Percentiles rank a stretch among this genome's conserved stretches.
phyloP scores from a whole-genome alignment of 1,140 invertebrate genomes.

The Tetranychus urticae region DNA sequence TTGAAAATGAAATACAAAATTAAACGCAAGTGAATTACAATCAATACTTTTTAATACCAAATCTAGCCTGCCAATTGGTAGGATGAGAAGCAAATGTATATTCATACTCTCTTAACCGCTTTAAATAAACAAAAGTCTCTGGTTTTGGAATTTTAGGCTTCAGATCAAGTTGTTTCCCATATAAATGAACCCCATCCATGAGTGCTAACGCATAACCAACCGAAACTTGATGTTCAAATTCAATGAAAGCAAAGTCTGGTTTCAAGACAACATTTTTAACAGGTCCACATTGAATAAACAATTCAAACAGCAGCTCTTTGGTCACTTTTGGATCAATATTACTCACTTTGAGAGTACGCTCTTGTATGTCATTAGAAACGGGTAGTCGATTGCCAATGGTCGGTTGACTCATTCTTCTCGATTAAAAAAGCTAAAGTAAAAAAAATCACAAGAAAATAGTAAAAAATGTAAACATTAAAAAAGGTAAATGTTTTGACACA shows the following conservation, averaged over 20 bases:
- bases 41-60: not conserved
- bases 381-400: not conserved
- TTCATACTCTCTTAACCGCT: not conserved
- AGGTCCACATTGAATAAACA: constrained; percentile 3
- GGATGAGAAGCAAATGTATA: not conserved
- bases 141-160: not conserved
- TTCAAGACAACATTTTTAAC: constrained; percentile 4
- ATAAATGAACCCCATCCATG: constrained; percentile 2
- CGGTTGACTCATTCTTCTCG: too few relatives aligned
- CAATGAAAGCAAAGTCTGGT: constrained; percentile 3
- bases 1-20: too few relatives aligned
- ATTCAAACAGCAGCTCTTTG: not conserved
- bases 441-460: too few relatives aligned
- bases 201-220: constrained; percentile 1
- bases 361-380: constrained; percentile 1
- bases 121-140: not conserved
- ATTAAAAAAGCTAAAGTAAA: too few relatives aligned
- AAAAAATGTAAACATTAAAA: too few relatives aligned
- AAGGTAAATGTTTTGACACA: too few relatives aligned
- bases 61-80: not conserved
- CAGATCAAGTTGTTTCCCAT: not conserved
- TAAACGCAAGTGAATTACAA: too few relatives aligned
- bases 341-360: not conserved
- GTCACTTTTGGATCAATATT: not conserved
- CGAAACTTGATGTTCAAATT: constrained; percentile 5